Base-by-base conservation (phyloP, 2,888 invertebrate species). In the Tenodera sinensis region DNA sequence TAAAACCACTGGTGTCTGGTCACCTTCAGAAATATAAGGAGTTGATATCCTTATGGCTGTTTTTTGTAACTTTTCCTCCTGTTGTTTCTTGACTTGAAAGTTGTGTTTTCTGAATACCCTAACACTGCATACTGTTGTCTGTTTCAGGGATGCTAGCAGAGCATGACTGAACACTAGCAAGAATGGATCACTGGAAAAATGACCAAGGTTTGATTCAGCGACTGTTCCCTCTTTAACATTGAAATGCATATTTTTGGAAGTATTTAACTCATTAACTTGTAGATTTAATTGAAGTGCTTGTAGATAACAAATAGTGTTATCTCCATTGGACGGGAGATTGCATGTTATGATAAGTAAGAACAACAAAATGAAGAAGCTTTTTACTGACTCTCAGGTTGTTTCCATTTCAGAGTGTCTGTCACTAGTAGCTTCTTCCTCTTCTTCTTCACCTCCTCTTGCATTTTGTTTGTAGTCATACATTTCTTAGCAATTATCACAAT, bases 401-500 rank as follows among this genome's bases (percentile, higher is more conserved):
- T 71, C 25, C 54, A 71, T 71, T 71, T 71, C 54, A 71, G 54
- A 71, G 54, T 71, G 54, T 71, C 54, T 71, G 54, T 71, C 54
- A 71, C 54, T 71, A 71, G 54, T 71, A 71, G 20, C 54, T 71
- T 71, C 54, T 71, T 71, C 54, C 14, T 20, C 54, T 71, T 25
- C 54, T 71, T 20, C 54, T 71, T 71, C 54, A 71, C 54, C 54
- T 71, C 54, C 3, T 71, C 54, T 71, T 71, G 54, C 54, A 71
- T 71, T 71, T 71, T 71, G 54, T 71, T 71, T 71, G 54, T 71
- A 71, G 54, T 71, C 54, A 15, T 42, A 42, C 42, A 12, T 71
- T 71, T 71, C 20, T 71, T 71, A 71, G 54, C 54, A 71, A 71
- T 71, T 71, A 30, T 82, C 30, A 83, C 30, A 83, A 90, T 90